Evolutionary conservation across 2,797 vertebrate species (phyloP), one percentile per base, ranked within the genome.

Genomic region (Mus minutoides): DNA sequence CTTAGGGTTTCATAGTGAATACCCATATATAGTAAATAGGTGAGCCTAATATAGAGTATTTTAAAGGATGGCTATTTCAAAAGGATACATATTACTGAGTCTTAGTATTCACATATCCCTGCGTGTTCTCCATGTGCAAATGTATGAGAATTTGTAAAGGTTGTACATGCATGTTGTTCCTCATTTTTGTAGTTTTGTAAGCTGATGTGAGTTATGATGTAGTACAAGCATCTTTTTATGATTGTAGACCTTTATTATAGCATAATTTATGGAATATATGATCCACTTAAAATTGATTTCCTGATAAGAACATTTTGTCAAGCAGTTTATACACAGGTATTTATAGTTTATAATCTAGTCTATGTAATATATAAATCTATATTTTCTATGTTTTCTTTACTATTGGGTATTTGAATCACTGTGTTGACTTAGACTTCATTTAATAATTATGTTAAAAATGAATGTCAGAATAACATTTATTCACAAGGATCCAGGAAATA

Each of bases 11-110:
- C 40, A 56, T 16, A 16, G 3, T 29, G 22, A 46, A 78, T 4
- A 16, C 12, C 24, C 0, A 24, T 24, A 6, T n/a, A 19, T 1
- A 4, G 3, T 11, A 17, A 37, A 22, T 11, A 3, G 0, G 3
- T 21, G 3, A 0, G 0, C 0, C 88, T 1, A 22, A 43, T 2
- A 64, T 29, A 0, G 7, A 43, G 17, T 31, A 26, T 22, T 67
- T 2, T 31, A 37, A 3, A 52, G 1, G 0, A 0, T 11, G 60
- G 21, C 31, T 52, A 52, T 86, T 86, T 52, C 0, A 0, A 0
- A 5, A 9, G 3, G 6, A 46, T 22, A 6, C 3, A 76, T 31
- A 60, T 46, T 43, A 49, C 0, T 4, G 1, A n/a, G 1, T 49
- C 8, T 21, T 77, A 49, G 49, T 37, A 60, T 40, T 54, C n/a